phyloP scores from a whole-genome alignment of 1,140 invertebrate species.

The Orussus abietinus region DNA sequence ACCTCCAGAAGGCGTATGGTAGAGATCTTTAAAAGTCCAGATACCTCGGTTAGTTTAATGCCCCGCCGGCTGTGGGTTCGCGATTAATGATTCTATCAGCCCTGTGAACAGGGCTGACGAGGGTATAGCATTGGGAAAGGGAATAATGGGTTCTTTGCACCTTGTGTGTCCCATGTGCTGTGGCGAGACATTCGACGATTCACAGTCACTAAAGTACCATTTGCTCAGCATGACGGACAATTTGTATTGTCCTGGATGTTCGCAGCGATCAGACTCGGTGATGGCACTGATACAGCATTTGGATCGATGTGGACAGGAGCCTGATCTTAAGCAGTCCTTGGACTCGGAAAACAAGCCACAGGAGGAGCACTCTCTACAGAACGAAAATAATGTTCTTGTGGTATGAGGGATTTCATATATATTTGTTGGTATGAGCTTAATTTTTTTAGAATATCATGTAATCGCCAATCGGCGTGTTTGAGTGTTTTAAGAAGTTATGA shows the following conservation, averaged over 20 bases:
- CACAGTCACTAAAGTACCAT: slow-evolving; percentile 58
- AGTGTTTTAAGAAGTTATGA: too few relatives aligned
- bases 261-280: slow-evolving; percentile 52
- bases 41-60: too few relatives aligned
- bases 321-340: slow-evolving; percentile 6
- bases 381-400: slow-evolving; percentile 10
- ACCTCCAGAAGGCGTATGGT: too few relatives aligned
- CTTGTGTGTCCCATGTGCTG: slow-evolving; percentile 64
- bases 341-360: not conserved
- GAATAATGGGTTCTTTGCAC: slow-evolving; percentile 53
- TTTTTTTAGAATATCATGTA: too few relatives aligned
- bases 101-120: too few relatives aligned
- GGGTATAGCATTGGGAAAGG: too few relatives aligned
- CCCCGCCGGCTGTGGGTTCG: too few relatives aligned
- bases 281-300: slow-evolving; percentile 56
- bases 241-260: slow-evolving; percentile 59
- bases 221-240: slow-evolving; percentile 58
- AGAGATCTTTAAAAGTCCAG: too few relatives aligned
- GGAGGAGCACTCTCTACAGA: too few relatives aligned
- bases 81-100: too few relatives aligned
- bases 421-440: slow-evolving; percentile 3
- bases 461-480: too few relatives aligned
- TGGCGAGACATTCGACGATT: slow-evolving; percentile 57
- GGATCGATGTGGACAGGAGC: slow-evolving; percentile 39
- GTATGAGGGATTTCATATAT: slow-evolving; percentile 4